Evolutionary conservation across 2,113 vertebrate species (phyloP).

Genomic region (Zosterops lateralis): DNA sequence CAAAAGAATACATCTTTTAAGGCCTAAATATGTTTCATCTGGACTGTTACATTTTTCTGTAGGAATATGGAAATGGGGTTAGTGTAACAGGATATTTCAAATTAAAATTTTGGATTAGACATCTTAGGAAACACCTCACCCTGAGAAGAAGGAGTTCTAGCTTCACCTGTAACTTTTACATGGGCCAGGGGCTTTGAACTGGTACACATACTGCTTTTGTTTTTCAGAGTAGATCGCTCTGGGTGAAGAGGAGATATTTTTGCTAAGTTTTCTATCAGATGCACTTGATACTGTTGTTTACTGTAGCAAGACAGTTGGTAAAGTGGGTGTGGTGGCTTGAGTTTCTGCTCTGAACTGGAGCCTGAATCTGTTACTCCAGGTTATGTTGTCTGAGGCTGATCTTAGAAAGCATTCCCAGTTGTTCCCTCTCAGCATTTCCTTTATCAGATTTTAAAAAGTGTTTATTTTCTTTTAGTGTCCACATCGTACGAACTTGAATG

Average conservation of each 20-base stretch:
- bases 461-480: background rate
- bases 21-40: background rate
- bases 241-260: background rate
- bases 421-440: background rate
- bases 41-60: background rate
- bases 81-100: background rate
- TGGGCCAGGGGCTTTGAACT: background rate
- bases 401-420: background rate
- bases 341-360: background rate
- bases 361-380: background rate
- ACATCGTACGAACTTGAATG: background rate
- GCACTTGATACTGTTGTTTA: rapidly evolving
- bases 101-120: background rate
- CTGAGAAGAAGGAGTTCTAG: background rate
- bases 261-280: background rate
- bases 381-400: background rate
- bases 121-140: background rate
- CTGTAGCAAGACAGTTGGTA: background rate
- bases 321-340: background rate
- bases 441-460: background rate
- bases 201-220: background rate
- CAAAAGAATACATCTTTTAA: background rate
- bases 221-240: background rate
- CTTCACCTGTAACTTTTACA: background rate
- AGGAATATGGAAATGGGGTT: background rate